These are phyloP conservation scores for Amblyornis subalaris DNA, from an alignment of 2,113 vertebrate species.

Conservation along the genomic window DNA sequence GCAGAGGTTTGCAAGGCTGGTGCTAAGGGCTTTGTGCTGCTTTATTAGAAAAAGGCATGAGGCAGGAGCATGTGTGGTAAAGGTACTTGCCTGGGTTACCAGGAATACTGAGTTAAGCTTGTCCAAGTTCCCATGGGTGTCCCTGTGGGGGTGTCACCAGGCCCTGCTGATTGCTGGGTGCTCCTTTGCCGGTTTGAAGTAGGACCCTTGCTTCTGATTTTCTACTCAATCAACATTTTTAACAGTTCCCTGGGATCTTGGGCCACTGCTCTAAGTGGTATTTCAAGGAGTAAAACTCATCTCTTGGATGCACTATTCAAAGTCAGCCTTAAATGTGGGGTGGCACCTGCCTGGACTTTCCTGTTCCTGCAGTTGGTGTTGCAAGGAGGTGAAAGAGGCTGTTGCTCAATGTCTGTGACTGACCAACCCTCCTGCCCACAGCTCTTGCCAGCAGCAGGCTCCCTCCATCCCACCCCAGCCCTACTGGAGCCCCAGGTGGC, in stretches of 20 bases:
- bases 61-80: neutral
- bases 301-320: neutral
- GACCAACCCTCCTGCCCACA: neutral
- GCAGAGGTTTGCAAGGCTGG: neutral
- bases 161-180: neutral
- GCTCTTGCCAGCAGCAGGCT: rapidly evolving
- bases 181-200: neutral
- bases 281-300: neutral
- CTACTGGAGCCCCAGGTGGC: rapidly evolving
- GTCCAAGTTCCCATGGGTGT: neutral
- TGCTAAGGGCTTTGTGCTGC: neutral
- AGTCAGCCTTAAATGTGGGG: neutral
- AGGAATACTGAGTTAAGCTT: neutral
- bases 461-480: neutral
- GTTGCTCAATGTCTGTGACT: neutral
- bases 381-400: neutral
- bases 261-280: neutral
- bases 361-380: neutral
- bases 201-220: neutral
- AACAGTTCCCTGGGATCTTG: neutral
- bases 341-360: neutral
- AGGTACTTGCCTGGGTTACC: neutral
- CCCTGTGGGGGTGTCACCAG: neutral
- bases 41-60: neutral
- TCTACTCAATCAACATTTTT: neutral